Evolutionary conservation across 2,888 invertebrate genomes (phyloP).

Genomic region (Isoperla grammatica): DNA sequence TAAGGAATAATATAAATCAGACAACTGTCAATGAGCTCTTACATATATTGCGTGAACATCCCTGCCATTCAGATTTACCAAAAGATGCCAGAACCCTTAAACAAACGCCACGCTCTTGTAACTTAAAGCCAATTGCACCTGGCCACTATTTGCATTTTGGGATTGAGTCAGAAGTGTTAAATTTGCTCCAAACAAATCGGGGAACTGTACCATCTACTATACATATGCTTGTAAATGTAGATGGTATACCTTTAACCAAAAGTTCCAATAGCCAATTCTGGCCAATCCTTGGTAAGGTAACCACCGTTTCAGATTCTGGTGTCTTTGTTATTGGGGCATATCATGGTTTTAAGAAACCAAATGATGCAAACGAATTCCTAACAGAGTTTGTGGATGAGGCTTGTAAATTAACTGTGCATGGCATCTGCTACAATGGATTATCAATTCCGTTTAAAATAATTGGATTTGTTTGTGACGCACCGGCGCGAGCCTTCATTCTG

Average conservation of each 20-base stretch:
- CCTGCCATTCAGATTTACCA: too few relatives aligned
- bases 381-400: slow-evolving; percentile 23
- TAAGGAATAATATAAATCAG: too few relatives aligned
- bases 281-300: slow-evolving; percentile 26
- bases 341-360: slow-evolving; percentile 27
- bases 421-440: slow-evolving; percentile 1
- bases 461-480: slow-evolving; percentile 28
- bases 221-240: slow-evolving; percentile 11
- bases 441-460: slow-evolving; percentile 14
- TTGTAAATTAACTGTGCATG: slow-evolving; percentile 2
- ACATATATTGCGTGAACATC: too few relatives aligned
- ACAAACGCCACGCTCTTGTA: not conserved
- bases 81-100: too few relatives aligned
- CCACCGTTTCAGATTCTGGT: not conserved
- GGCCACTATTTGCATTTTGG: not conserved
- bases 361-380: slow-evolving; percentile 23
- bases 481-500: slow-evolving; percentile 27
- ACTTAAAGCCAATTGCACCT: not conserved
- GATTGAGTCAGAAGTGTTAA: too few relatives aligned
- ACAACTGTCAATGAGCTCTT: too few relatives aligned
- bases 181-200: too few relatives aligned
- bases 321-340: slow-evolving; percentile 22
- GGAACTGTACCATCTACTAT: not conserved
- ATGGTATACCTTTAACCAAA: slow-evolving; percentile 30
- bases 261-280: slow-evolving; percentile 28